Percentiles rank a stretch among this genome's conserved stretches.
Conservation (phyloP, 2,113 vertebrate genomes). For the Synchiropus splendidus region DNA sequence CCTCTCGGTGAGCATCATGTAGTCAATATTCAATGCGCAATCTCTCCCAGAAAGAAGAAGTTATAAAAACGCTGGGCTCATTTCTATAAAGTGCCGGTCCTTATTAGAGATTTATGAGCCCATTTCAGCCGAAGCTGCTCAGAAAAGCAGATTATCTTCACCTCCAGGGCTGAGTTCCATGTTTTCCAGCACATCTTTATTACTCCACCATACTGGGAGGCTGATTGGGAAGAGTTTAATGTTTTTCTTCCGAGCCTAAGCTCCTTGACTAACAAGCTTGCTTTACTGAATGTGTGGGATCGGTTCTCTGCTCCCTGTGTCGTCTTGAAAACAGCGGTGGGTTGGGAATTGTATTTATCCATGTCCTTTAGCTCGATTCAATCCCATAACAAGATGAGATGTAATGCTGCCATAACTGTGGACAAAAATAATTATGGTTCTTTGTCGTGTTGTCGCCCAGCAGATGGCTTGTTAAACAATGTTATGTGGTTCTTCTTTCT, state of each 20-base stretch:
- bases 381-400: background rate
- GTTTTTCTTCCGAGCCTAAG: constrained; percentile 22
- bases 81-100: constrained; percentile 20
- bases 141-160: constrained; percentile 46
- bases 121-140: constrained; percentile 36
- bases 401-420: constrained; percentile 3
- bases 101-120: constrained; percentile 46
- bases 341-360: constrained; percentile 9
- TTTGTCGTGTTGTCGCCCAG: constrained; percentile 2
- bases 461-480: background rate
- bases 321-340: constrained; percentile 11
- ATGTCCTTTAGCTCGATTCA: constrained; percentile 6
- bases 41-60: constrained; percentile 22
- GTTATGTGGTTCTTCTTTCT: background rate
- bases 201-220: constrained; percentile 12
- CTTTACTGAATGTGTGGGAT: constrained; percentile 23
- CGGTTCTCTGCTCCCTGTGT: constrained; percentile 1
- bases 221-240: constrained; percentile 23
- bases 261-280: constrained; percentile 36
- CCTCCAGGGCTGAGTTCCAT: constrained; percentile 23
- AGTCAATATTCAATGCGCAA: constrained; percentile 23
- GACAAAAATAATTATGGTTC: background rate
- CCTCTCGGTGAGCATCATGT: constrained; percentile 1
- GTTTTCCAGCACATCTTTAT: constrained; percentile 32
- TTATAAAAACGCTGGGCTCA: constrained; percentile 7